Conservation (phyloP, 2,797 vertebrate genomes). For the Rhinella marina region DNA sequence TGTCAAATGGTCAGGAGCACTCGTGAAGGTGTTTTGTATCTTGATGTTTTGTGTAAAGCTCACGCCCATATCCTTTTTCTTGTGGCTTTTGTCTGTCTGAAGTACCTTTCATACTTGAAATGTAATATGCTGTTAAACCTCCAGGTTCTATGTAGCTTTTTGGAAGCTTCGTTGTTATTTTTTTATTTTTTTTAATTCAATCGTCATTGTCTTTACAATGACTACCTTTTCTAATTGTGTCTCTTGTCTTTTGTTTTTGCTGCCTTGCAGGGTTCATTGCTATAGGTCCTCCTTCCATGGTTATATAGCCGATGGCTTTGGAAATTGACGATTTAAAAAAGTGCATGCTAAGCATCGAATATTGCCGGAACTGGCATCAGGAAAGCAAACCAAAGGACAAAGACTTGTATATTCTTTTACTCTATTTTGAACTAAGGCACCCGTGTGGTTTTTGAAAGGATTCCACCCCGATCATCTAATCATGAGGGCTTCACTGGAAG, state of each 20-base stretch:
- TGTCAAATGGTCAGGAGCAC: background rate
- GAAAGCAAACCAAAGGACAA: constrained; percentile 94
- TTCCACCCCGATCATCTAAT: constrained; percentile 68
- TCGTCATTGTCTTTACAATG: constrained; percentile 50
- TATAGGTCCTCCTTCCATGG: constrained; percentile 87
- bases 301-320: constrained; percentile 83
- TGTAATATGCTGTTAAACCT: background rate
- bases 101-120: background rate
- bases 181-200: background rate
- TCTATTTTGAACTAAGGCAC: constrained; percentile 30
- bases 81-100: too few relatives aligned
- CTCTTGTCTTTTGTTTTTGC: constrained; percentile 92
- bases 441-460: constrained; percentile 18
- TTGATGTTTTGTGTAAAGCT: background rate
- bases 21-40: background rate
- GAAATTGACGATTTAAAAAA: constrained; percentile 82
- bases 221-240: constrained; percentile 80
- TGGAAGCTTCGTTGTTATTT: background rate
- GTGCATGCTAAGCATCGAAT: constrained; percentile 81
- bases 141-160: background rate
- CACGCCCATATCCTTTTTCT: background rate
- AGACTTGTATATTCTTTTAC: constrained; percentile 73
- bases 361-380: constrained; percentile 79
- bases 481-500: constrained; percentile 89
- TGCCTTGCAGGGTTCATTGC: constrained; percentile 96